Conservation (phyloP, 2,888 invertebrate genomes). For the Seira sanloemensis region DNA sequence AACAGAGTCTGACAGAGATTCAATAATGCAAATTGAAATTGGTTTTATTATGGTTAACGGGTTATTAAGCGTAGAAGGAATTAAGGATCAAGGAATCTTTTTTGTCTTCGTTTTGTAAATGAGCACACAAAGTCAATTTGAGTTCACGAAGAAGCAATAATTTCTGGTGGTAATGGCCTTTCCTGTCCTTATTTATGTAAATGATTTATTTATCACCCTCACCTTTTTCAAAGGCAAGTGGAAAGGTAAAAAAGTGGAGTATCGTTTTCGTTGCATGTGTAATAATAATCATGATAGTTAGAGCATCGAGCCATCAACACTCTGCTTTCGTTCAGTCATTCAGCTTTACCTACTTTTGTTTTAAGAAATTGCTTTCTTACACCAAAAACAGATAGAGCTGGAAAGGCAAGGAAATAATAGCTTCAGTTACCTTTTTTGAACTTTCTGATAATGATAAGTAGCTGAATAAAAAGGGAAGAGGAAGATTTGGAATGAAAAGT, state of each 20-base stretch:
- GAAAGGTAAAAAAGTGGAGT: background rate
- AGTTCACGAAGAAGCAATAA: constrained; percentile 47
- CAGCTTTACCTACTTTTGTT: background rate
- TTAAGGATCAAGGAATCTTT: constrained; percentile 26
- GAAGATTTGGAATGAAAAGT: constrained; percentile 36
- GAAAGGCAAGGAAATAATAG: background rate
- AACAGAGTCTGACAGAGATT: constrained; percentile 30
- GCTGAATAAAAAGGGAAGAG: constrained; percentile 34
- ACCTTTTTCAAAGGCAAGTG: constrained; percentile 40
- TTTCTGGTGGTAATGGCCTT: constrained; percentile 50
- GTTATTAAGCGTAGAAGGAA: constrained; percentile 44
- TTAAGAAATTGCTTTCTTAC: background rate
- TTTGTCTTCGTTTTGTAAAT: constrained; percentile 3
- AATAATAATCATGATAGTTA: constrained; percentile 15
- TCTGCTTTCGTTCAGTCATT: background rate
- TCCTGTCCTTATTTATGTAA: constrained; percentile 55
- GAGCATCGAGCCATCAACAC: background rate
- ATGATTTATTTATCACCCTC: constrained; percentile 56
- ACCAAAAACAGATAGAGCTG: background rate
- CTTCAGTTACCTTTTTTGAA: background rate
- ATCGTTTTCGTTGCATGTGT: constrained; percentile 9
- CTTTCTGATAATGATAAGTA: background rate
- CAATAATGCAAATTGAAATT: constrained; percentile 61
- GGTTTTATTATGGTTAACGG: constrained; percentile 62
- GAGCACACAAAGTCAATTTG: constrained; percentile 30